These are phyloP conservation scores for Zaprionus camerounensis DNA, from an alignment of 1,140 invertebrate species.

Conservation along the genomic window DNA sequence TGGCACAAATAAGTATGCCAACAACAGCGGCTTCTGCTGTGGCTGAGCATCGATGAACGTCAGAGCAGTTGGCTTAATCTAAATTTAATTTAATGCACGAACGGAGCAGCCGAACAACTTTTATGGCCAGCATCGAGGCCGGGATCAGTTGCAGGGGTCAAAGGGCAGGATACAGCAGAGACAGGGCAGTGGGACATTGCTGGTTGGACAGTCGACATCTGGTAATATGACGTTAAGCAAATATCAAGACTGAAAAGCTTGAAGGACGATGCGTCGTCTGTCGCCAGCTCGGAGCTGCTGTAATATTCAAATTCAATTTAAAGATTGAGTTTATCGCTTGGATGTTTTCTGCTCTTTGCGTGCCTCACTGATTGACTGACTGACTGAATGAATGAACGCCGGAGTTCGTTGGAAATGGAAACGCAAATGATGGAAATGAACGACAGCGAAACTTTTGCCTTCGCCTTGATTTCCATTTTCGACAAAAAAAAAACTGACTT, in stretches of 20 bases:
- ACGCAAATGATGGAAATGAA: slow-evolving; percentile 15
- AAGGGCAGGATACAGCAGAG: no score
- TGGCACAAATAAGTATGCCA: slow-evolving; percentile 66
- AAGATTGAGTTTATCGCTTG: slow-evolving; percentile 77
- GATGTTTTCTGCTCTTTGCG: slow-evolving; percentile 72
- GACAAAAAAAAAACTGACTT: neutral
- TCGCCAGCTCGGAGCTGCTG: slow-evolving; percentile 17
- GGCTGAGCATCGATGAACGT: slow-evolving; percentile 51
- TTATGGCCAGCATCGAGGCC: slow-evolving; percentile 47
- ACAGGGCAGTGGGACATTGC: slow-evolving; percentile 2
- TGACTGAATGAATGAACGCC: slow-evolving; percentile 27
- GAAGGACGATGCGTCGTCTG: slow-evolving; percentile 11
- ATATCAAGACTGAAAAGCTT: slow-evolving; percentile 66
- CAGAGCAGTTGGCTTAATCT: slow-evolving; percentile 71
- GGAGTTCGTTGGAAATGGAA: slow-evolving; percentile 27
- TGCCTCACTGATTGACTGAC: slow-evolving; percentile 35
- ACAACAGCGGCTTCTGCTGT: slow-evolving; percentile 32
- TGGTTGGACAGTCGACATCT: slow-evolving; percentile 56
- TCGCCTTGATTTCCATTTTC: slow-evolving; percentile 44
- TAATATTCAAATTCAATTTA: slow-evolving; percentile 83
- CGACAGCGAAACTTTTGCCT: slow-evolving; percentile 25
- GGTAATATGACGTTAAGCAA: slow-evolving; percentile 78
- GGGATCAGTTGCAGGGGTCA: neutral
- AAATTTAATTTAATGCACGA: slow-evolving; percentile 83
- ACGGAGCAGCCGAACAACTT: slow-evolving; percentile 69